Base-by-base conservation (phyloP, 2,797 vertebrate genomes). In the Distichodus sexfasciatus region DNA sequence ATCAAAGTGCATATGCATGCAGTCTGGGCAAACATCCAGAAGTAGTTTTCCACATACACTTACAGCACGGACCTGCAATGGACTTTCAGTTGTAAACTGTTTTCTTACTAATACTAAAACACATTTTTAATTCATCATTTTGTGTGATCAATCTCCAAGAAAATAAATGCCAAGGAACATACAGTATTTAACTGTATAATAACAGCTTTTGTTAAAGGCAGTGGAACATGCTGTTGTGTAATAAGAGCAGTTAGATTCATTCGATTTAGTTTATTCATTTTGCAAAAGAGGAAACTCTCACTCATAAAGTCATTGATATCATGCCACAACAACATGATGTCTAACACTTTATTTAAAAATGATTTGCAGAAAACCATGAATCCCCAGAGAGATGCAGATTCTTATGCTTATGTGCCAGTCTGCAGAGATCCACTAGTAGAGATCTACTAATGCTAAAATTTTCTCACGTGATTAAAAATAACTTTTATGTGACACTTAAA, bases 1-100 rank as follows among this genome's bases (percentile, higher is more conserved):
- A 69, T 15, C 53, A 23, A 28, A 41, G 24, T 50, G 33, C 41
- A 69, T 80, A 77, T 76, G 70, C 66, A 61, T 75, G 75, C 74
- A 75, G 80, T 80, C 66, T 79, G 72, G 72, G 81, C 68, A 51
- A 11, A n/a, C 2, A 15, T 77, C 67, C 78, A 80, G 60, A 40
- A 59, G 10, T 64, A 71, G 43, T 76, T 76, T 76, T 76, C 50
- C 41, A 72, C 38, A 38, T 48, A 36, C 19, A 64, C 40, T 66
- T 58, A 46, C 51, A 55, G 48, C 57, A 24, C 59, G 51, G 28
- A 17, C 33, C 48, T 61, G 48, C 54, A 50, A 69, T 55, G 47
- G 58, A 51, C 67, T 76, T 53, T 66, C 24, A 59, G 43, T 62
- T 43, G 64, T 69, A 35, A 26, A 48, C 15, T 9, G 5, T 6